Base-by-base conservation (phyloP, 2,113 vertebrate species). In the Narcine bancroftii region DNA sequence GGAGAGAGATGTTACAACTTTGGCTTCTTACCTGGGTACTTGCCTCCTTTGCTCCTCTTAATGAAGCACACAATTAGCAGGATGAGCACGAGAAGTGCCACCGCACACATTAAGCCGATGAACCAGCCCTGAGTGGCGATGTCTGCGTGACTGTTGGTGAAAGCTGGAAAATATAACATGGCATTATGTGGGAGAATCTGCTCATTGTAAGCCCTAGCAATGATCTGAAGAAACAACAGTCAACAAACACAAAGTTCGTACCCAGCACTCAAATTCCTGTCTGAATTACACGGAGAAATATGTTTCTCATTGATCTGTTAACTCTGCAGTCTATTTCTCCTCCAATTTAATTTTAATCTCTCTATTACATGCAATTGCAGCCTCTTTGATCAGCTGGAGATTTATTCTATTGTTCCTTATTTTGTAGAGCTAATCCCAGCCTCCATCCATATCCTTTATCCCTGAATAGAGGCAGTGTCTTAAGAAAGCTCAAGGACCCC, bases 61-160 rank as follows among this genome's bases (percentile, higher is more conserved):
- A 99, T 99, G 96, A 99, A 99, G 94, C 98, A 99, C 92, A 99
- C 98, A 0, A 99, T 99, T 94, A 99, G 95, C n/a, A 99, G 96
- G 94, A 99, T 99, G 29, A 99, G 97, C 36, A 99, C 97, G 85
- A 99, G 97, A 21, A 99, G 97, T 72, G 98, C 99, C 0, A 99
- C 97, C 94, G 98, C 99, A 33, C 99, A 99, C 99, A 99, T 99
- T 93, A 99, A 95, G 92, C 99, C 99, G 3, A 99, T 99, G 96
- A 99, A 99, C 99, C 99, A 99, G 95, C 99, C 99, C 94, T 99
- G 98, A 2, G 98, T 99, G 89, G 98, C 98, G 15, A 99, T 99
- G 96, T 99, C 98, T 0, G 97, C 97, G 24, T 97, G 97, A 93
- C 97, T 97, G 93, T 97, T 98, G 94, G 95, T 98, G 93, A 98